Evolutionary conservation across 2,888 invertebrate species (phyloP), one percentile per base, ranked within the genome.

Genomic region (Drosophila histrio): DNA sequence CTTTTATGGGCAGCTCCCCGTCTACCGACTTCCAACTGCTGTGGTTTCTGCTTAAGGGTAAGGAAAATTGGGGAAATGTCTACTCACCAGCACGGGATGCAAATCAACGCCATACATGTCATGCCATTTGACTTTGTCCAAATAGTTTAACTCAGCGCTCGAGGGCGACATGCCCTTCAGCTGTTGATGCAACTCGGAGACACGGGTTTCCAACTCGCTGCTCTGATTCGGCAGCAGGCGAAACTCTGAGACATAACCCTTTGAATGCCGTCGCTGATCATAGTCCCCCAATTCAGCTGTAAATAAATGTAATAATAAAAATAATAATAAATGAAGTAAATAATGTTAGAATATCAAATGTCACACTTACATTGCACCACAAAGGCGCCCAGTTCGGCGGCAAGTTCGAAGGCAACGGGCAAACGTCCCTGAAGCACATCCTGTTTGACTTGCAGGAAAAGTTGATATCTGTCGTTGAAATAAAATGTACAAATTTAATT

Each of bases 21-120:
- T 17, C 38, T 26, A 24, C 19, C 32, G n/a, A 8, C 36, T 9
- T 8, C 15, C n/a, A 2, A 19, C 36, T 28, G 30, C 22, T 54
- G 60, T 54, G 67, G 50, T 44, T 41, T 22, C 41, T n/a, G 46
- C 15, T 36, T 39, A 3, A 3, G 1, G 17, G 17, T 9, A 11
- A 11, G 2, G 11, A 17, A n/a, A n/a, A n/a, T 2, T 1, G 34
- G 15, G 38, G 13, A 3, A n/a, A n/a, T n/a, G 26, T 46, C 19
- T 84, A 93, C 94, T 94, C 93, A 98, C 98, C 95, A 98, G 92
- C 68, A 98, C 98, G 52, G 98, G 98, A 93, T 99, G 98, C 84
- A 98, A 94, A 93, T 99, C 98, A 47, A 98, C 98, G 50, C 99
- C 99, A 91, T 98, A 99, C 97, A 98, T 97, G 92, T 99, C 98